Percentiles rank a stretch among this genome's conserved stretches.
These are phyloP conservation scores for Corythoichthys intestinalis DNA, from an alignment of 2,113 vertebrate genomes.

Conservation along the genomic window DNA sequence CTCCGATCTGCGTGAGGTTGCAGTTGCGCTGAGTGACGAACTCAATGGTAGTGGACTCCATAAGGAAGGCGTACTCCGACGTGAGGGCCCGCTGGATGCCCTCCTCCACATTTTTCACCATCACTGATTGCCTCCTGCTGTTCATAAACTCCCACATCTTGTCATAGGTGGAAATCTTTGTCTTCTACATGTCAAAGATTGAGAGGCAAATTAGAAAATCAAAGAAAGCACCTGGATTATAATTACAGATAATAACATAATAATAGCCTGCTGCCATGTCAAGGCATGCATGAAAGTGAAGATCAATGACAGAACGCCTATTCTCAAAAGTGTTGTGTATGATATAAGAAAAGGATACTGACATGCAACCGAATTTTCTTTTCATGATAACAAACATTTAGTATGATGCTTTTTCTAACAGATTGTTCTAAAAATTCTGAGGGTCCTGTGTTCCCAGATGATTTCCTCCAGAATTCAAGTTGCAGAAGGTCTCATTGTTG, in stretches of 20 bases:
- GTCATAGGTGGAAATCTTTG: slow-evolving; percentile 96
- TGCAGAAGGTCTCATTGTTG: too few relatives aligned
- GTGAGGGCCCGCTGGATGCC: slow-evolving; percentile 93
- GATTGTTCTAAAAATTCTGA: too few relatives aligned
- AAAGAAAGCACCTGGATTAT: not conserved
- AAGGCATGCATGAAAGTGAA: not conserved
- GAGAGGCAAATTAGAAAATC: not conserved
- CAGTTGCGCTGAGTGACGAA: slow-evolving; percentile 97
- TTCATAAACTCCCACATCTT: slow-evolving; percentile 99
- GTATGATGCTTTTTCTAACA: too few relatives aligned
- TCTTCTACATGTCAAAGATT: slow-evolving; percentile 76
- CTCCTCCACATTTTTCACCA: slow-evolving; percentile 94
- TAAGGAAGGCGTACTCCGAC: slow-evolving; percentile 95
- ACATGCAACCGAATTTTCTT: not conserved
- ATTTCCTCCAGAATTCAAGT: too few relatives aligned
- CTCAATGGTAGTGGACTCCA: slow-evolving; percentile 98
- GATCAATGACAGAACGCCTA: not conserved
- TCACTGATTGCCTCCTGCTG: slow-evolving; percentile 90
- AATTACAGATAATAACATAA: not conserved
- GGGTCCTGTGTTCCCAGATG: too few relatives aligned
- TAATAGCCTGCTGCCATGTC: not conserved
- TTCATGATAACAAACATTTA: not conserved
- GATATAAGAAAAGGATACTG: not conserved
- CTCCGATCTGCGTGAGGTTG: slow-evolving; percentile 95
- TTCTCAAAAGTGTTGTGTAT: not conserved